Percentiles rank a stretch among this genome's conserved stretches.
phyloP scores from a whole-genome alignment of 2,888 invertebrate species.

The Adelognathus sp. region DNA sequence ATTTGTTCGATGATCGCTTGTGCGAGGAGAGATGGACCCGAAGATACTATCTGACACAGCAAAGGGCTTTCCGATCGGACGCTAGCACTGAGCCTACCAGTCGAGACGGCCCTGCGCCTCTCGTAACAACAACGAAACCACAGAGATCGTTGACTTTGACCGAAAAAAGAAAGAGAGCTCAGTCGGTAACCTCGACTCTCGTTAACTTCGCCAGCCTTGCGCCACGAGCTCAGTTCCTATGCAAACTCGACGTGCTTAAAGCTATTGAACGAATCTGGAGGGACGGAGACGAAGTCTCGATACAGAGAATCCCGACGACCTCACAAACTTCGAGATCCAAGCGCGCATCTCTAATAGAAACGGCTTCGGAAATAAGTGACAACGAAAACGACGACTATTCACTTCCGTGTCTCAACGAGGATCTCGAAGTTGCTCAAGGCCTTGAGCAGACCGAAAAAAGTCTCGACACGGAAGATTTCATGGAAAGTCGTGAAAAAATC shows the following conservation, averaged over 20 bases:
- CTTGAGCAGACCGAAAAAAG: background rate
- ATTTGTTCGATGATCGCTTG: background rate
- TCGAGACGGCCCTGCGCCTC: background rate
- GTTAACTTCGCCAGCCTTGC: background rate
- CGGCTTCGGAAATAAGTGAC: background rate
- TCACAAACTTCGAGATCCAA: background rate
- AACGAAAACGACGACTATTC: background rate
- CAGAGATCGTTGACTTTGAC: background rate
- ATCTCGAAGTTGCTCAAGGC: background rate
- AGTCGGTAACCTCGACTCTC: background rate
- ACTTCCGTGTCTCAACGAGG: too few species aligned
- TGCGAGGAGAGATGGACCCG: background rate
- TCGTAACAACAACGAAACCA: background rate
- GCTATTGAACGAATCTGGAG: constrained; percentile 7
- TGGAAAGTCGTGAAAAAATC: background rate
- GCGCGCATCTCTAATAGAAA: background rate
- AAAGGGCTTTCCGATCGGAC: background rate
- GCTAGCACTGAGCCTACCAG: background rate
- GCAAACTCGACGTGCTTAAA: background rate
- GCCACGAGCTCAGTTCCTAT: background rate
- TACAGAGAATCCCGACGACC: background rate
- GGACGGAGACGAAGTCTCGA: background rate
- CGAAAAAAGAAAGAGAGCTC: background rate
- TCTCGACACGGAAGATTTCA: background rate
- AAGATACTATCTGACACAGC: background rate